Percentiles rank a stretch among this genome's conserved stretches.
Conservation (phyloP, 2,797 vertebrate genomes). For the Pampus argenteus region DNA sequence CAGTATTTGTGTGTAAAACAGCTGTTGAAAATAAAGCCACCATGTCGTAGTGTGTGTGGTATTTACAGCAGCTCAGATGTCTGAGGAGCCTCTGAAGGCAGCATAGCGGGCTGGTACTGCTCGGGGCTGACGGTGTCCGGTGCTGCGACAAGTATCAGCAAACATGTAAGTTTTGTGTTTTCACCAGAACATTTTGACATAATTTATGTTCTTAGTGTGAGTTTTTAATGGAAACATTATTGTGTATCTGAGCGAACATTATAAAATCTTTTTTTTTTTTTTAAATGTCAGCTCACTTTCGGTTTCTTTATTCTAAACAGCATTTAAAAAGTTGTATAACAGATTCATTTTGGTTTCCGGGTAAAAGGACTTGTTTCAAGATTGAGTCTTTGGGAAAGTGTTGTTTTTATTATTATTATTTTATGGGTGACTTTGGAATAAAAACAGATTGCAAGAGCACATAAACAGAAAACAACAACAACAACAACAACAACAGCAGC, state of each 20-base stretch:
- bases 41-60: neutral
- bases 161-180: conserved; percentile 56
- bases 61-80: neutral
- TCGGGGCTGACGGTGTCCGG: neutral
- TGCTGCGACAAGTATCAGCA: conserved; percentile 20
- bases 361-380: accelerated
- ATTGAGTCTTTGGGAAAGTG: neutral
- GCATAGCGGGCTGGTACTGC: neutral
- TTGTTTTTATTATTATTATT: no score
- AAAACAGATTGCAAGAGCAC: conserved; percentile 12
- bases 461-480: neutral
- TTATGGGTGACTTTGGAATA: neutral
- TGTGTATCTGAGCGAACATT: neutral
- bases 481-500: conserved; percentile 14
- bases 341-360: accelerated
- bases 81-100: conserved; percentile 53
- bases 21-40: neutral
- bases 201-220: accelerated
- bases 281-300: conserved; percentile 45
- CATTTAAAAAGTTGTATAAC: conserved; percentile 3
- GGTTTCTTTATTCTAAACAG: conserved; percentile 35
- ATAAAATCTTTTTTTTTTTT: neutral
- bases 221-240: no score
- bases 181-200: neutral
- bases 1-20: no score